Evolutionary conservation across 1,140 invertebrate species (phyloP).

Genomic region (Thaumatotibia leucotreta): DNA sequence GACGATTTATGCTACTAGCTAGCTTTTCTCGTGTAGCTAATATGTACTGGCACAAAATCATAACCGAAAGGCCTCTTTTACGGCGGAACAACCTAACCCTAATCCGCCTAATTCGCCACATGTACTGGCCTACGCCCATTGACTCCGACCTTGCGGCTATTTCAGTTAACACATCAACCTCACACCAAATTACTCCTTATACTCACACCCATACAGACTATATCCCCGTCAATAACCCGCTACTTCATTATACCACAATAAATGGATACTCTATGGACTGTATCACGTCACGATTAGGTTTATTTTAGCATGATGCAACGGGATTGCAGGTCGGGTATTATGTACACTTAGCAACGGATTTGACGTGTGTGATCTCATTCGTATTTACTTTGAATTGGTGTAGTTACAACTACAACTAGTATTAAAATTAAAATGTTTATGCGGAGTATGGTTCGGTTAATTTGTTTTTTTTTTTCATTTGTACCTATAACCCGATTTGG

Average conservation of each 20-base stretch:
- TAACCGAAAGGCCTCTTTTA: too few relatives aligned
- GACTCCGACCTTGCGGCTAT: slow-evolving; percentile 4
- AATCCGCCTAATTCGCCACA: not conserved
- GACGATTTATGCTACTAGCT: too few relatives aligned
- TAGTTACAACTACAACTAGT: not conserved
- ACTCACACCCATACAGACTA: not conserved
- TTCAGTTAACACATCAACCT: not conserved
- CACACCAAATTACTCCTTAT: not conserved
- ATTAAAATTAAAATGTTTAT: slow-evolving; percentile 16
- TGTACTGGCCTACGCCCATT: not conserved
- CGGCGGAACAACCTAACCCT: not conserved
- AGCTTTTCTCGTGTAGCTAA: too few relatives aligned
- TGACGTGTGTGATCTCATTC: not conserved
- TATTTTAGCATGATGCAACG: not conserved
- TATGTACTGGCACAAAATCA: too few relatives aligned
- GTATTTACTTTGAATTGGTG: not conserved
- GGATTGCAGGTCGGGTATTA: not conserved
- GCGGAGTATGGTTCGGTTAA: not conserved
- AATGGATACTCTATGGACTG: not conserved
- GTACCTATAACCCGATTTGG: too few relatives aligned
- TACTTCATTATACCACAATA: not conserved
- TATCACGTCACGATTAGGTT: not conserved
- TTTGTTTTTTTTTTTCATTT: too few relatives aligned
- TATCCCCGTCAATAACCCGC: not conserved
- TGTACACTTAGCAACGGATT: not conserved